A percentile compares a stretch with the other conserved stretches of the same genome.
These are phyloP conservation scores for Cetoscarus ocellatus DNA, from an alignment of 2,797 vertebrate species.

Conservation along the genomic window DNA sequence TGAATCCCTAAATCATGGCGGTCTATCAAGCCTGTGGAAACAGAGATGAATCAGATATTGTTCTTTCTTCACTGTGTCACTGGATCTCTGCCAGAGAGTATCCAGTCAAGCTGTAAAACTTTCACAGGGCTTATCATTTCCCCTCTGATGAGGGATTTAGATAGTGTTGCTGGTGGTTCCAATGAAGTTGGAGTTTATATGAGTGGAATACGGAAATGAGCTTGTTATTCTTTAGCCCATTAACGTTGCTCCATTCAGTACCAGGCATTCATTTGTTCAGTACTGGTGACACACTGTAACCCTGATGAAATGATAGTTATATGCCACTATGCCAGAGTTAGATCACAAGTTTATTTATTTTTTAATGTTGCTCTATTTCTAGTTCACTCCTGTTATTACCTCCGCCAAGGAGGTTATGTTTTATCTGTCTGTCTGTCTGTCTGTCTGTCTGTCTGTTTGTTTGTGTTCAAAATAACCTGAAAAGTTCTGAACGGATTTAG, in stretches of 20 bases:
- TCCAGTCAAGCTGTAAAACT: neutral
- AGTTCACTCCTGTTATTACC: too few relatives aligned
- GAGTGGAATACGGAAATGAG: conserved; percentile 8
- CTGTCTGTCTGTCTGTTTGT: too few relatives aligned
- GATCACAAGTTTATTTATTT: too few relatives aligned
- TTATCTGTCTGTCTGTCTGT: too few relatives aligned
- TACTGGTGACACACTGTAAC: neutral
- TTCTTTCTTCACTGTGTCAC: neutral
- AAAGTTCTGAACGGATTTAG: too few relatives aligned
- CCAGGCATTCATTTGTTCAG: neutral
- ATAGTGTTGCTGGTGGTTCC: neutral
- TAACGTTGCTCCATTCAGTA: neutral
- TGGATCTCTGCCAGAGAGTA: neutral
- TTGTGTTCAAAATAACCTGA: too few relatives aligned
- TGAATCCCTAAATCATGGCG: neutral
- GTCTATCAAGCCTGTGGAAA: neutral
- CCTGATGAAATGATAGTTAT: too few relatives aligned
- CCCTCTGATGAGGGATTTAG: conserved; percentile 5
- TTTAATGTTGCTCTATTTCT: too few relatives aligned
- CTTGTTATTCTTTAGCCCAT: neutral
- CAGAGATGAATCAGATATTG: conserved; percentile 4
- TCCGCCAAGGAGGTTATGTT: too few relatives aligned
- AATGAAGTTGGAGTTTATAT: conserved; percentile 9
- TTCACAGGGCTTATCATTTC: conserved; percentile 1
- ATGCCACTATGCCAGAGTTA: too few relatives aligned